Percentiles rank a stretch among this genome's conserved stretches.
Conservation (phyloP, 1,140 invertebrate species). For the Adoxophyes honmai region DNA sequence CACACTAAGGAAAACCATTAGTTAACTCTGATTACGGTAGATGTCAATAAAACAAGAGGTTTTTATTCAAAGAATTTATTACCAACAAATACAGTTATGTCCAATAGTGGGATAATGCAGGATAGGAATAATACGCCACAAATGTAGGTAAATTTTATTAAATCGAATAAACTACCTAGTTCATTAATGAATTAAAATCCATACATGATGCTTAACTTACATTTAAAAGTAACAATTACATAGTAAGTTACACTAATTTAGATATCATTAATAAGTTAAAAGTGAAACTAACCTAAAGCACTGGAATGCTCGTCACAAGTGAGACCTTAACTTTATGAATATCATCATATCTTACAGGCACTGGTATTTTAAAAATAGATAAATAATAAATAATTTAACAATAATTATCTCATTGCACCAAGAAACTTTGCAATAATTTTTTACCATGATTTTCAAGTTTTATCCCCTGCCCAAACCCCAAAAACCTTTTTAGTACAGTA, state of each 20-base stretch:
- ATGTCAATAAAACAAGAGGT: conserved; percentile 55
- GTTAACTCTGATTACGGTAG: too few species aligned
- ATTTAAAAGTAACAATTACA: conserved; percentile 13
- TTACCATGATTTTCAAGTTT: conserved; percentile 5
- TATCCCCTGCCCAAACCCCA: background rate
- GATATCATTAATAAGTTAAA: conserved; percentile 20
- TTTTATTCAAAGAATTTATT: conserved; percentile 54
- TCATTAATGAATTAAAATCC: conserved; percentile 26
- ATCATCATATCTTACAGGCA: conserved; percentile 71
- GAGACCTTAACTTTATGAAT: conserved; percentile 59
- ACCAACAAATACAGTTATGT: conserved; percentile 21
- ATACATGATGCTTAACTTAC: conserved; percentile 14
- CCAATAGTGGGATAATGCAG: conserved; percentile 33
- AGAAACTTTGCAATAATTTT: conserved; percentile 12
- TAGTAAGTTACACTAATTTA: conserved; percentile 12
- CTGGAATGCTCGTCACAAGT: conserved; percentile 45
- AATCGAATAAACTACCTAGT: conserved; percentile 29
- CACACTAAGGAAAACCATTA: too few species aligned
- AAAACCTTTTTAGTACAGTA: too few species aligned
- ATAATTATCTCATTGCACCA: conserved; percentile 7
- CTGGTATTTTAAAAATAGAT: conserved; percentile 40
- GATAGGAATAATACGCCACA: conserved; percentile 49
- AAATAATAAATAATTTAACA: conserved; percentile 22
- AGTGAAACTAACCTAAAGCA: conserved; percentile 28
- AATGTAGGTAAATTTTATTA: conserved; percentile 49